phyloP scores from a whole-genome alignment of 2,797 vertebrate genomes.

The Somateria mollissima region DNA sequence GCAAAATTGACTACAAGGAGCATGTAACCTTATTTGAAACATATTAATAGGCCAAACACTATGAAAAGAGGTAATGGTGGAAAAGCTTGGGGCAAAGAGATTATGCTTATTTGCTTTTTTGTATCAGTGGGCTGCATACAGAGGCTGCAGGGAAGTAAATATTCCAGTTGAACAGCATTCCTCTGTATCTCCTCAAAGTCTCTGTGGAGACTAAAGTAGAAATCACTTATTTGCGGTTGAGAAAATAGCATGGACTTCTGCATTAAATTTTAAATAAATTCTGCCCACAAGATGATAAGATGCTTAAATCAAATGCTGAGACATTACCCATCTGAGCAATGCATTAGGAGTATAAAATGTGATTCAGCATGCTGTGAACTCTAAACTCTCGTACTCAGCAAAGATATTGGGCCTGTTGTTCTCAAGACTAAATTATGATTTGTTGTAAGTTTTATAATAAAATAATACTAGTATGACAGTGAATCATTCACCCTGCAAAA shows the following conservation, averaged over 20 bases:
- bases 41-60: not conserved
- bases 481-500: not conserved
- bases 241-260: conserved; percentile 41
- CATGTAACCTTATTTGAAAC: not conserved
- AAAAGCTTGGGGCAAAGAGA: conserved; percentile 19
- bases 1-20: not conserved
- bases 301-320: conserved; percentile 40
- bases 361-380: conserved; percentile 23
- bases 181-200: conserved; percentile 22
- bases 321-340: not conserved
- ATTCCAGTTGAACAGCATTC: conserved; percentile 66
- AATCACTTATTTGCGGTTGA: conserved; percentile 47
- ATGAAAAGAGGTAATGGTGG: not conserved
- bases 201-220: conserved; percentile 34
- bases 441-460: not conserved
- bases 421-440: not conserved
- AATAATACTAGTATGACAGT: not conserved
- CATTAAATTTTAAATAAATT: conserved; percentile 67
- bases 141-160: conserved; percentile 5
- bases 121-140: conserved; percentile 7
- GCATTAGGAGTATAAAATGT: conserved; percentile 39
- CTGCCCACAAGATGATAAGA: conserved; percentile 32
- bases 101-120: conserved; percentile 12
- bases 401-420: not conserved
- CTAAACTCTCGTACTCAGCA: not conserved